Conservation (phyloP, 2,113 vertebrate species). For the Gymnogyps californianus region DNA sequence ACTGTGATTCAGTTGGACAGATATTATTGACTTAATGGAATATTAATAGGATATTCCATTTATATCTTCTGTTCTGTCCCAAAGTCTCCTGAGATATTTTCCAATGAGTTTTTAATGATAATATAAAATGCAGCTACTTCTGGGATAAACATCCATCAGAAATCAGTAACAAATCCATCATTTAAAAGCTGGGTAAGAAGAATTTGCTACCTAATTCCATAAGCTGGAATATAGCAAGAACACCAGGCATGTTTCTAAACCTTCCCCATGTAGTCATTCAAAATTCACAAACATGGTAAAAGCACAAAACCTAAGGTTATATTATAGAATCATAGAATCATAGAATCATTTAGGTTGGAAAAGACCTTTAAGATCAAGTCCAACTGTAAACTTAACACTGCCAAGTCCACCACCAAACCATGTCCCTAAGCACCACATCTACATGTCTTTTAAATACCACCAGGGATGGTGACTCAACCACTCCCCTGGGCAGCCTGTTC, state of each 20-base stretch:
- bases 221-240: neutral
- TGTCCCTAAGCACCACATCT: too few relatives aligned
- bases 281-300: neutral
- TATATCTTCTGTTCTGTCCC: neutral
- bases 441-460: rapidly evolving
- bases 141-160: neutral
- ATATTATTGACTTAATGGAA: conserved; percentile 43
- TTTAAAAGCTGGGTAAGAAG: neutral
- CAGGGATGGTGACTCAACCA: neutral
- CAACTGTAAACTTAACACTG: neutral
- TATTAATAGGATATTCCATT: conserved; percentile 34
- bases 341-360: neutral
- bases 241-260: neutral
- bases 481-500: neutral
- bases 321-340: neutral
- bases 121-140: neutral
- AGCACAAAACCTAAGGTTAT: neutral
- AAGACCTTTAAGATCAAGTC: neutral
- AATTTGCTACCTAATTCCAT: neutral
- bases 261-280: neutral
- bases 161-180: neutral
- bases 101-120: conserved; percentile 21
- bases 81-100: conserved; percentile 1
- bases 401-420: neutral
- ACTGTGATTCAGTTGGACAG: conserved; percentile 6